phyloP scores from a whole-genome alignment of 2,888 invertebrate genomes.

The Sarcophaga subvicina region DNA sequence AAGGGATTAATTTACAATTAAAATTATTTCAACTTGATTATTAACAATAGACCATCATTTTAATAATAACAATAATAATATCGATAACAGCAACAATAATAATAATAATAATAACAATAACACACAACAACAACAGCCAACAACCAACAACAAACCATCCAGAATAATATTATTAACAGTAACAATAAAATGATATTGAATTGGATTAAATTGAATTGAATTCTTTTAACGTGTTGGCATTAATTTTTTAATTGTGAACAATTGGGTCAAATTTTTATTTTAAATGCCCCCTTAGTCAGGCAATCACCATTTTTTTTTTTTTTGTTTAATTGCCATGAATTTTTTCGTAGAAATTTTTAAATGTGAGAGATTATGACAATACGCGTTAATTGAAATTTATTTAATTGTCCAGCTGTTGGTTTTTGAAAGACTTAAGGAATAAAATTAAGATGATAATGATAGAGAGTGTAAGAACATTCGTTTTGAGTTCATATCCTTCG shows the following conservation, averaged over 20 bases:
- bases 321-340: background rate
- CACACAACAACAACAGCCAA: background rate
- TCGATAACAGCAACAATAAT: slow-evolving; percentile 2
- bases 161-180: background rate
- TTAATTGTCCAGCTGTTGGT: too few relatives aligned
- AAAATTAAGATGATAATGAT: too few relatives aligned
- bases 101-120: background rate
- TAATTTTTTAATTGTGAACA: slow-evolving; percentile 12
- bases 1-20: slow-evolving; percentile 46
- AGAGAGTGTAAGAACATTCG: too few relatives aligned
- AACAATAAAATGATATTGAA: slow-evolving; percentile 9
- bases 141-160: too few relatives aligned
- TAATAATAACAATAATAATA: background rate
- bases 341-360: background rate
- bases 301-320: too few relatives aligned
- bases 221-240: slow-evolving; percentile 3
- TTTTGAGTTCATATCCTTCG: too few relatives aligned
- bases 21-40: slow-evolving; percentile 42
- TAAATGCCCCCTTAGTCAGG: background rate
- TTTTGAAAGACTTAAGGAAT: too few relatives aligned
- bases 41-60: slow-evolving; percentile 13
- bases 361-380: background rate
- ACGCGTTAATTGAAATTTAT: background rate
- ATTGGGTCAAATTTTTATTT: slow-evolving; percentile 3
- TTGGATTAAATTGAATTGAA: background rate